Base-by-base conservation (phyloP, 2,113 vertebrate species). In the Hippopotamus amphibius region DNA sequence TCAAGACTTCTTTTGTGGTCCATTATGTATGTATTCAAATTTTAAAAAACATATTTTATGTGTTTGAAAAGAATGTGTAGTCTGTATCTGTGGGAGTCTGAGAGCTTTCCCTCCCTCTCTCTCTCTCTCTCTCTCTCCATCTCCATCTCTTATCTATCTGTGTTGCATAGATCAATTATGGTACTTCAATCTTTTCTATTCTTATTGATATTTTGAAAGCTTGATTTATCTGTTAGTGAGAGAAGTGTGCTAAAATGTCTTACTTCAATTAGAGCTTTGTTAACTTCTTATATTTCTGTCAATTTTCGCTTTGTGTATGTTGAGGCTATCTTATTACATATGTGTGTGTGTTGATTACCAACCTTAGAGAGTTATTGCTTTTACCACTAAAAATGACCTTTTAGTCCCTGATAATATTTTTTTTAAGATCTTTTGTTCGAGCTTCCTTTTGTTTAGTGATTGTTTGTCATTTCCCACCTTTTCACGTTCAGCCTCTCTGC, bases 1-100 rank as follows among this genome's bases (percentile, higher is more conserved):
- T 82, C 17, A 93, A 69, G 91, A 65, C 81, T 69, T 90, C 30
- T 68, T 92, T 90, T 95, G 93, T 87, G 57, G 80, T 66, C 55
- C 48, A 48, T 37, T 55, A 50, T 22, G 26, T 59, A 65, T 57
- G 41, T 66, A 53, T 11, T 33, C 59, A 77, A 72, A 83, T 41
- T 93, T 77, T 33, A 69, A 80, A 65, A 65, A 71, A 15, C 16
- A 66, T 15, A n/a, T 59, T 46, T 30, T 69, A 57, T 83, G 24
- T 89, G 48, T 72, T 81, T 86, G 92, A 77, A 92, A 90, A 76
- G 79, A 92, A 76, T 14, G 24, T 43, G n/a, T 19, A n/a, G 63
- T 28, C 50, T 69, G 10, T 33, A 21, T 81, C 63, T 61, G 82
- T 30, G 50, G 93, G 61, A 10, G 9, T 19, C 53, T 66, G 41